phyloP scores from a whole-genome alignment of 2,888 invertebrate species.

The Calliopum simillimum region DNA sequence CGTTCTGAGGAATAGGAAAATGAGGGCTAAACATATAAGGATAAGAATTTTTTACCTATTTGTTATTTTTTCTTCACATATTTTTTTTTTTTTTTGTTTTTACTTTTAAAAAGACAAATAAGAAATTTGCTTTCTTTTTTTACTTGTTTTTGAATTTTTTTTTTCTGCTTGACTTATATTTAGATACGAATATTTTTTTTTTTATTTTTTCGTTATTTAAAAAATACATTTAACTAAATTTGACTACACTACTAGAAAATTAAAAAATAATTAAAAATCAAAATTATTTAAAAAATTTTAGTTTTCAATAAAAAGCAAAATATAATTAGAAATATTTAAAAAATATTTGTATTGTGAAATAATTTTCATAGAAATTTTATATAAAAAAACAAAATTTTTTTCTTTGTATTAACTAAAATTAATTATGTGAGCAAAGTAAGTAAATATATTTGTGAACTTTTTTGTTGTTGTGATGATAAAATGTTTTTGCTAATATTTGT shows the following conservation, averaged over 20 bases:
- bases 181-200: constrained; percentile 21
- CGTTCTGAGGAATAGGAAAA: constrained; percentile 56
- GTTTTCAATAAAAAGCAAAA: constrained; percentile 52
- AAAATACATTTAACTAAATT: constrained; percentile 40
- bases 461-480: constrained; percentile 59
- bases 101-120: background rate
- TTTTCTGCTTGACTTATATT: constrained; percentile 27
- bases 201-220: constrained; percentile 43
- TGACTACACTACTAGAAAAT: constrained; percentile 25
- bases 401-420: constrained; percentile 40
- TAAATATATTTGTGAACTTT: constrained; percentile 56
- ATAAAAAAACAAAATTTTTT: constrained; percentile 39
- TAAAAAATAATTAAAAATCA: constrained; percentile 18
- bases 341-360: constrained; percentile 4
- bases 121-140: constrained; percentile 31
- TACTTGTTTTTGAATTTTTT: constrained; percentile 35
- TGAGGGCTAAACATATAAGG: constrained; percentile 68
- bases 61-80: constrained; percentile 40
- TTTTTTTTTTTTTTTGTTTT: constrained; percentile 40
- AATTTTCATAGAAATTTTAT: background rate
- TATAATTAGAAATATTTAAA: constrained; percentile 34
- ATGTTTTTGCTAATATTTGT: constrained; percentile 9
- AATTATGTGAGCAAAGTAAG: constrained; percentile 37
- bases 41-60: constrained; percentile 43
- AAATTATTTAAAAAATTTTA: constrained; percentile 28